Conservation (phyloP, 2,797 vertebrate species). For the Paedocypris micromegethes region DNA sequence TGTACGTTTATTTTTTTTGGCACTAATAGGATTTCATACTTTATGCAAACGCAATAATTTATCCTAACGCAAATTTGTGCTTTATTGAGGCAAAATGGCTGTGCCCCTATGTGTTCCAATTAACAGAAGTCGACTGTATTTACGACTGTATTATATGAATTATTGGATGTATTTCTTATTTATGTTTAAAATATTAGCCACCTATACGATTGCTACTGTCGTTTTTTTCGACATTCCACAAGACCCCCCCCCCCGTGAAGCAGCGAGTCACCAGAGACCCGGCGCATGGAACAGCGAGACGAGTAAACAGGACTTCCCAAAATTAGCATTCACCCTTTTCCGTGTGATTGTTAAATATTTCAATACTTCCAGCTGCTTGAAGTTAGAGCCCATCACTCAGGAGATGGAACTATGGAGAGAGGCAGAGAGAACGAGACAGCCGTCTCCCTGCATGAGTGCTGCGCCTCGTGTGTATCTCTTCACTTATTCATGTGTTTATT, state of each 20-base stretch:
- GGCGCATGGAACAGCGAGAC: constrained; percentile 56
- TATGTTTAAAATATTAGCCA: no score
- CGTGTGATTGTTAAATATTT: constrained; percentile 69
- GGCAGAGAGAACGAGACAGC: constrained; percentile 29
- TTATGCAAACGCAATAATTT: no score
- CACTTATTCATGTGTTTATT: constrained; percentile 77
- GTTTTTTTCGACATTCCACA: no score
- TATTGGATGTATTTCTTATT: no score
- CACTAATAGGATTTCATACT: no score
- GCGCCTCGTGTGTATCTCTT: constrained; percentile 67
- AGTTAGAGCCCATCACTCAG: constrained; percentile 69
- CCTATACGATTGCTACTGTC: no score
- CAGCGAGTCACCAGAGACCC: constrained; percentile 65
- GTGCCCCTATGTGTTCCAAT: no score
- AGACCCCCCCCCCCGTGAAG: constrained; percentile 27
- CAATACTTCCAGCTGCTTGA: constrained; percentile 75
- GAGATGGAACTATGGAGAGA: constrained; percentile 46
- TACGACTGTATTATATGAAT: no score
- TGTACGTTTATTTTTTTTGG: no score
- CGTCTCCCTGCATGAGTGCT: constrained; percentile 56
- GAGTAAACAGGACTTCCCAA: constrained; percentile 38
- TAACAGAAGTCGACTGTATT: no score
- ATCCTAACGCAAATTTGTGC: no score
- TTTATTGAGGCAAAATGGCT: no score
- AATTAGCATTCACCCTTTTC: constrained; percentile 69